Conservation (phyloP, 2,113 vertebrate species). For the Ahaetulla prasina region DNA sequence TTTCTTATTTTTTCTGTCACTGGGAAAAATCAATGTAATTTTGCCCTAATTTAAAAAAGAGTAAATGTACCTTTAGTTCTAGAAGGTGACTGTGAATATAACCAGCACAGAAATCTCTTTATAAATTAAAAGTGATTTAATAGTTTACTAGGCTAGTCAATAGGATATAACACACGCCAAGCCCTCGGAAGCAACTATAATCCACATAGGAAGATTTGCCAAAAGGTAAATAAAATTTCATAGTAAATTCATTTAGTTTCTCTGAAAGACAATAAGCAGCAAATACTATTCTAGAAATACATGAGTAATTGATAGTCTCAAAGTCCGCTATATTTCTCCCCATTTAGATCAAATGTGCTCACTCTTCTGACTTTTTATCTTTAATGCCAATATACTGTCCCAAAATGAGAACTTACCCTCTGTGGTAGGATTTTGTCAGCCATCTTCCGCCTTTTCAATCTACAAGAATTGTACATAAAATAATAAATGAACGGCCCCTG, state of each 20-base stretch:
- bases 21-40: neutral
- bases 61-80: neutral
- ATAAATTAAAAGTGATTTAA: neutral
- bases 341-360: neutral
- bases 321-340: neutral
- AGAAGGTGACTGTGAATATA: neutral
- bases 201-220: neutral
- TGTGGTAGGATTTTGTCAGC: constrained; percentile 98
- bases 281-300: neutral
- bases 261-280: neutral
- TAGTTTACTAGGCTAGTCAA: neutral
- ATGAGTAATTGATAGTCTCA: neutral
- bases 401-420: constrained; percentile 74
- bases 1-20: neutral
- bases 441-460: constrained; percentile 95
- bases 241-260: neutral
- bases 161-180: neutral
- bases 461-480: constrained; percentile 46
- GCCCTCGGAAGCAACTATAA: neutral
- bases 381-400: neutral
- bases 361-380: neutral
- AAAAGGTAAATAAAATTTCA: neutral
- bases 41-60: neutral
- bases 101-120: neutral
- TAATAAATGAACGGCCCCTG: neutral